phyloP scores from a whole-genome alignment of 2,888 invertebrate species.

The Tipula confusa region DNA sequence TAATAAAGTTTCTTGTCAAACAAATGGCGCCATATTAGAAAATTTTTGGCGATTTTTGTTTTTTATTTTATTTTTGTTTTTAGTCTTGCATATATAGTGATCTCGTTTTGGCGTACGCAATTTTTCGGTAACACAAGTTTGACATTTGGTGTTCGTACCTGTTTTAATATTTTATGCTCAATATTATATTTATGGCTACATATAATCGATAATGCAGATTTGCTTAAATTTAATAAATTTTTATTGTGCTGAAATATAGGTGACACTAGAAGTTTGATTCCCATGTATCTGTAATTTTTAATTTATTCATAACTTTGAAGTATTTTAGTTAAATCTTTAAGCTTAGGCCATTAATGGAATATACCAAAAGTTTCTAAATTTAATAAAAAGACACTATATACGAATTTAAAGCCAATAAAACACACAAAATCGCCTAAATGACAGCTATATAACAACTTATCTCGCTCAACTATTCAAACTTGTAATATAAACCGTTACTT shows the following conservation, averaged over 20 bases:
- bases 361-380: no score
- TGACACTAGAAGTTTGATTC: no score
- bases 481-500: no score
- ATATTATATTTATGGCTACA: not conserved
- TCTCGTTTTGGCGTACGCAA: not conserved
- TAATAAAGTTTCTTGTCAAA: conserved; percentile 14
- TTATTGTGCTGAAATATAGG: not conserved
- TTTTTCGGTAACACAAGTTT: not conserved
- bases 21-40: conserved; percentile 25
- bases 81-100: not conserved
- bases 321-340: no score
- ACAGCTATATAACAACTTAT: no score
- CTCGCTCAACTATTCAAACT: no score
- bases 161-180: not conserved
- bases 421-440: no score
- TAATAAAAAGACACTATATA: no score
- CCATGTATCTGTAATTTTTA: not conserved
- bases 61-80: not conserved
- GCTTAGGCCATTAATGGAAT: no score
- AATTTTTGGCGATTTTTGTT: not conserved
- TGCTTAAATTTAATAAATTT: not conserved
- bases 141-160: not conserved
- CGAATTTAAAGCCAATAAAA: no score
- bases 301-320: not conserved
- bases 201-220: not conserved